Evolutionary conservation across 2,113 vertebrate species (phyloP), one percentile per base, ranked within the genome.

Genomic region (Ginglymostoma cirratum): DNA sequence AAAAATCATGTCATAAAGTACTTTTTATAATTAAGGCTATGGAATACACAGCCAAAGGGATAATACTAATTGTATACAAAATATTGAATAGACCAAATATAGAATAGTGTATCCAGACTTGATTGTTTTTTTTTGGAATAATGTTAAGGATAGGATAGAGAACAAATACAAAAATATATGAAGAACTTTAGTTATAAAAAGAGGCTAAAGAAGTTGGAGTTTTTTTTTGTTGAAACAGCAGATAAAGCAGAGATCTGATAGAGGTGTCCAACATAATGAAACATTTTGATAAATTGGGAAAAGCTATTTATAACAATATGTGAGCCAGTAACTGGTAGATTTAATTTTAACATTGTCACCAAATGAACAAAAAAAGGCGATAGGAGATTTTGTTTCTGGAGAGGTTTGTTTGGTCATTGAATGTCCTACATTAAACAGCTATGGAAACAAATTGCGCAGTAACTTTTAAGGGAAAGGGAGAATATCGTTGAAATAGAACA

Each of bases 251-350:
- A 78, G 76, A 78, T n/a, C 76, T 78, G 12, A 78, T 78, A n/a
- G 8, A 78, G 30, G 1, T n/a, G 6, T 78, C 34, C 27, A 78
- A 78, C 27, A 78, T n/a, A 14, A 78, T n/a, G 76, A n/a, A 34
- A 80, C 34, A 80, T 80, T 83, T 83, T 83, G 80, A 19, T 83
- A 83, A 83, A 83, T 42, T 83, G 80, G 80, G 34, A 83, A 83
- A 38, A 42, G 0, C 17, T 83, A 17, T 83, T 83, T 83, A n/a
- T 12, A 83, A 17, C 42, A 30, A 83, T 83, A n/a, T 19, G 15
- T 83, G 78, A 83, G 38, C 4, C 80, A 83, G n/a, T 42, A 83
- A 42, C 38, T 15, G 34, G 1, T 1, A n/a, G 17, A 30, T 17
- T 42, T 83, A 83, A 83, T 42, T 83, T 38, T 21, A 83, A 83